phyloP scores from a whole-genome alignment of 2,113 vertebrate genomes.

The Tupaia chinensis region DNA sequence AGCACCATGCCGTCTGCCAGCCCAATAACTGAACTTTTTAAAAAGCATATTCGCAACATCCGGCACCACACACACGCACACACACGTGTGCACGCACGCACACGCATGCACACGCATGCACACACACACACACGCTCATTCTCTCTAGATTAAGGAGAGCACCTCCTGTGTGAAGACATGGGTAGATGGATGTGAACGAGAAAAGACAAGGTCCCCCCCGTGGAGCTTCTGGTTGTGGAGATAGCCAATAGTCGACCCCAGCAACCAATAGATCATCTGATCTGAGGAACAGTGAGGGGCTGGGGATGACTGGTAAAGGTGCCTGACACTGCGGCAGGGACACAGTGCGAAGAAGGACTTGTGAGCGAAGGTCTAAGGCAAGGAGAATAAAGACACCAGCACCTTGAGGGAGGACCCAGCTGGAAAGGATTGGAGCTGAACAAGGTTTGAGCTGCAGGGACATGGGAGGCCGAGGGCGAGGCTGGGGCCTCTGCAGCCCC shows the following conservation, averaged over 20 bases:
- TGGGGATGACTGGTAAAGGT: rapidly evolving
- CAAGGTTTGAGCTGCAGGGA: too few relatives aligned
- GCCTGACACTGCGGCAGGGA: too few relatives aligned
- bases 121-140: background rate
- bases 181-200: rapidly evolving
- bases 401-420: background rate
- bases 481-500: rapidly evolving
- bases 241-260: background rate
- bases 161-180: rapidly evolving
- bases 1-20: too few relatives aligned
- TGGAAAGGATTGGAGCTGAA: background rate
- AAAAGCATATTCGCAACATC: background rate
- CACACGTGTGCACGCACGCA: too few relatives aligned
- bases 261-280: rapidly evolving
- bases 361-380: too few relatives aligned
- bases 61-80: background rate
- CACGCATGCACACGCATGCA: too few relatives aligned
- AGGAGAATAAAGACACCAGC: background rate
- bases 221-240: too few relatives aligned
- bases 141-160: rapidly evolving
- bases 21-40: background rate
- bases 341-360: background rate
- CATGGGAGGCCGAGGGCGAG: background rate
- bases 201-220: background rate
- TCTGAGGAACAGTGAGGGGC: background rate